Conservation (phyloP, 2,888 invertebrate genomes). For the Lycophotia porphyrea region DNA sequence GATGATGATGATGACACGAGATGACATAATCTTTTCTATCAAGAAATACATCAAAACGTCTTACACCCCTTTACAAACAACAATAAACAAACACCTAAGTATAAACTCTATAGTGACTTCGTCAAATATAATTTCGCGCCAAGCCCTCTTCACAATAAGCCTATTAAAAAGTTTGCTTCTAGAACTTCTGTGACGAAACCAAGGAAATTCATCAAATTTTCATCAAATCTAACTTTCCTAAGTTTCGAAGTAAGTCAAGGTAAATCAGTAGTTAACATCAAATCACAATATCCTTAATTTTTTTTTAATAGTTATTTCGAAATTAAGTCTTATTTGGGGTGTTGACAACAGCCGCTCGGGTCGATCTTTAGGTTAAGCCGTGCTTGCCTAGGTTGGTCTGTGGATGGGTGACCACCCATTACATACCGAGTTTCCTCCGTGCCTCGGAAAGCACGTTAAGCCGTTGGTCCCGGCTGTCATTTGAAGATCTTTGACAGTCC, state of each 20-base stretch:
- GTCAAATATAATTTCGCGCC: conserved; percentile 34
- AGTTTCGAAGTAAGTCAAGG: conserved; percentile 7
- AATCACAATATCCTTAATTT: not conserved
- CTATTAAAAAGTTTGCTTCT: conserved; percentile 56
- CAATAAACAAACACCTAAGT: conserved; percentile 38
- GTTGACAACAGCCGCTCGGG: no score
- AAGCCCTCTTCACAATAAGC: conserved; percentile 43
- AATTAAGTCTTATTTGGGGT: not conserved
- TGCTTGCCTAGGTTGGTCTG: no score
- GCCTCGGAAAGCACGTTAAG: no score
- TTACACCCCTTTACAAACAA: conserved; percentile 13
- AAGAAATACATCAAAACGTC: conserved; percentile 2
- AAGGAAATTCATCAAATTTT: conserved; percentile 37
- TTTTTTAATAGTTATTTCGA: not conserved
- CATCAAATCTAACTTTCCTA: conserved; percentile 35
- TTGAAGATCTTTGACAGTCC: no score
- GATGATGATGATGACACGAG: not conserved
- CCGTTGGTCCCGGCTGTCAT: no score
- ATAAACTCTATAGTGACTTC: conserved; percentile 29
- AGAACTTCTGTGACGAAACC: conserved; percentile 31
- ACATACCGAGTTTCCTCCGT: no score
- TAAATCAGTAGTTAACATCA: not conserved
- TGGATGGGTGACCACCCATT: no score
- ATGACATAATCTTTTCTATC: not conserved
- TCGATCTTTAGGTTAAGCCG: no score